Base-by-base conservation (phyloP, 2,888 invertebrate genomes). In the Anthoptus insignis region DNA sequence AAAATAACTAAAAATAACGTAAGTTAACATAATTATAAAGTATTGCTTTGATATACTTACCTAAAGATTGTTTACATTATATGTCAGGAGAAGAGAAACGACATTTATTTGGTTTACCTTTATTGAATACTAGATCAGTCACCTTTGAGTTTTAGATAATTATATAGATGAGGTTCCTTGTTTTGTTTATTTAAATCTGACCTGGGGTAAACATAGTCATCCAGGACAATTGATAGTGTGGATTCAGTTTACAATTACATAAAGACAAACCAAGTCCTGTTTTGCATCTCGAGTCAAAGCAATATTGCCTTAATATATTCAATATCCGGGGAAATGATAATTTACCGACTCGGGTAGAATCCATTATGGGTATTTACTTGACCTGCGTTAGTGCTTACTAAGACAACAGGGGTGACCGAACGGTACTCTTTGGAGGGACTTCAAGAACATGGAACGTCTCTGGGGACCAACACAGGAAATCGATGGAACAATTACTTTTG, bases 321-420 rank as follows among this genome's bases (percentile, higher is more conserved):
- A 93, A 93, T 93, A 92, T 93, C 91, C 91, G 92, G 84, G 74
- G 81, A 84, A 82, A 92, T 91, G 91, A 92, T 93, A 93, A 93
- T 92, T 91, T 86, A 89, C 83, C 79, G 87, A 81, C 81, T 78
- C 78, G 82, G 82, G 85, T 82, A 80, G 91, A 93, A 91, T 93
- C 93, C 93, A 93, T 93, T 93, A 93, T 86, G 90, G 89, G 78
- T 92, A 92, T 93, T 93, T 92, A 91, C 93, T 93, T 93, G 93
- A 93, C 93, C 93, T 91, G 81, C 81, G 90, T 84, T 89, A 89
- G 88, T 93, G 92, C 93, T 93, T 93, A 87, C 92, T 93, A 90
- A 93, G 91, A 93, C 91, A 93, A 93, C 93, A 93, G 81, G 91
- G 92, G 91, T 82, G 87, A 83, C 84, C 86, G 82, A 71, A 58